phyloP scores from a whole-genome alignment of 1,140 invertebrate species.

The Dreissena polymorpha region DNA sequence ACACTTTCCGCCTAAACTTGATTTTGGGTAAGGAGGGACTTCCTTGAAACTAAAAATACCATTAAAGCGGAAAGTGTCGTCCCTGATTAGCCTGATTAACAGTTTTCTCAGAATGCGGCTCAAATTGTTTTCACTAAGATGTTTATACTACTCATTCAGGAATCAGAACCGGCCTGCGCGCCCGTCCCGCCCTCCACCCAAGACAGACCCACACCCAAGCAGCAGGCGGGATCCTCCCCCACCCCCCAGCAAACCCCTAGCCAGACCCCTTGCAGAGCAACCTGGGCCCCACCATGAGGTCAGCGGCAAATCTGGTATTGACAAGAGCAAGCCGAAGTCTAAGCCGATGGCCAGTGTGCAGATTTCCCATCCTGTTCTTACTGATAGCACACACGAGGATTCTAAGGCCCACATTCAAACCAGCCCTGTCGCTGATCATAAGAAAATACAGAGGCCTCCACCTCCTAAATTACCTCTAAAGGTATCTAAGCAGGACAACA shows the following conservation, averaged over 20 bases:
- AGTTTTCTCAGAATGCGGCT: no score
- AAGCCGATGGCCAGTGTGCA: slow-evolving; percentile 2
- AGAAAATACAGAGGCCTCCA: slow-evolving; percentile 5
- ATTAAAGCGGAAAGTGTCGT: no score
- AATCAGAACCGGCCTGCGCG: slow-evolving; percentile 7
- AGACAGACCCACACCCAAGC: slow-evolving; percentile 25
- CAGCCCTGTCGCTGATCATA: slow-evolving; percentile 37
- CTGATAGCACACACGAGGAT: slow-evolving; percentile 39
- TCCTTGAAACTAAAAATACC: no score
- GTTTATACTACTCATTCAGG: not conserved
- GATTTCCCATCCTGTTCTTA: slow-evolving; percentile 40
- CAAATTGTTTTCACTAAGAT: no score
- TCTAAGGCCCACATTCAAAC: slow-evolving; percentile 26
- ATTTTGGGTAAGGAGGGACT: no score
- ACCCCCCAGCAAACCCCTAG: not conserved
- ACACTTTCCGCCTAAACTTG: no score
- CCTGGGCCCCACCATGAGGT: not conserved
- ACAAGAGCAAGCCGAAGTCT: slow-evolving; percentile 1
- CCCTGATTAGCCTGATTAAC: no score
- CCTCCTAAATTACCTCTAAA: slow-evolving; percentile 22
- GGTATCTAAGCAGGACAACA: not conserved
- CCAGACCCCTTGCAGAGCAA: not conserved
- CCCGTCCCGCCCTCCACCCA: slow-evolving; percentile 33
- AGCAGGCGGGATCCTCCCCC: not conserved
- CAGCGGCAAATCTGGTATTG: not conserved